phyloP scores from a whole-genome alignment of 2,888 invertebrate genomes.

The Apotomis betuletana region DNA sequence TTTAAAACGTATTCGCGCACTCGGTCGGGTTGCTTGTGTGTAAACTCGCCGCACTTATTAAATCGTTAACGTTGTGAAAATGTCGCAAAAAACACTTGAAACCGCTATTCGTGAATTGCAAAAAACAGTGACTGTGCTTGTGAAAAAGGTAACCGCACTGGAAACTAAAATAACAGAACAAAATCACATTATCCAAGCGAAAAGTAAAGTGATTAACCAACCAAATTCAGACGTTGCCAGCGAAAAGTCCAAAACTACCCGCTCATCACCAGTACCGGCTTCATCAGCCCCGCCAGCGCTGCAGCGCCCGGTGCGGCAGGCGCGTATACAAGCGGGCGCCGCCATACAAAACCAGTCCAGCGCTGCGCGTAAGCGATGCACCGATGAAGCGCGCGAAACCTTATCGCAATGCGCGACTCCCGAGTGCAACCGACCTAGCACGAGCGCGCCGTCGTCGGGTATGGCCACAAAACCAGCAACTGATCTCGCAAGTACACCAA shows the following conservation, averaged over 20 bases:
- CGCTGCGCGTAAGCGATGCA: neutral
- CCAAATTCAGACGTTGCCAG: neutral
- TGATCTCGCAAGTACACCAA: neutral
- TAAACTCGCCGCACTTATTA: neutral
- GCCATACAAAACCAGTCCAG: neutral
- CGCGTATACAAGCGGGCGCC: neutral
- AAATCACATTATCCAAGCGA: neutral
- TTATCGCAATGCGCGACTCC: neutral
- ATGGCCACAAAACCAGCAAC: neutral
- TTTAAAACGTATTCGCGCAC: too few species aligned
- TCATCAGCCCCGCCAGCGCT: neutral
- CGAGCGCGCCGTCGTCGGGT: neutral
- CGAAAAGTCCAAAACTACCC: neutral
- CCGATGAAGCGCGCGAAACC: neutral
- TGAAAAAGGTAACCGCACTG: neutral
- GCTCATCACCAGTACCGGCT: neutral
- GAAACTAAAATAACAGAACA: too few species aligned
- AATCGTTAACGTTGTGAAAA: neutral
- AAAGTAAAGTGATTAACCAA: neutral
- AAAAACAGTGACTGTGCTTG: slow-evolving; percentile 3
- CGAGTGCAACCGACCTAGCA: neutral
- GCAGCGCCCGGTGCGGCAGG: neutral
- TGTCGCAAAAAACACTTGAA: neutral
- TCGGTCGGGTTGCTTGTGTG: too few species aligned
- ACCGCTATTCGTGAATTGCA: slow-evolving; percentile 1